Conservation (phyloP, 2,797 vertebrate genomes). For the Parotocinclus haroldoi region DNA sequence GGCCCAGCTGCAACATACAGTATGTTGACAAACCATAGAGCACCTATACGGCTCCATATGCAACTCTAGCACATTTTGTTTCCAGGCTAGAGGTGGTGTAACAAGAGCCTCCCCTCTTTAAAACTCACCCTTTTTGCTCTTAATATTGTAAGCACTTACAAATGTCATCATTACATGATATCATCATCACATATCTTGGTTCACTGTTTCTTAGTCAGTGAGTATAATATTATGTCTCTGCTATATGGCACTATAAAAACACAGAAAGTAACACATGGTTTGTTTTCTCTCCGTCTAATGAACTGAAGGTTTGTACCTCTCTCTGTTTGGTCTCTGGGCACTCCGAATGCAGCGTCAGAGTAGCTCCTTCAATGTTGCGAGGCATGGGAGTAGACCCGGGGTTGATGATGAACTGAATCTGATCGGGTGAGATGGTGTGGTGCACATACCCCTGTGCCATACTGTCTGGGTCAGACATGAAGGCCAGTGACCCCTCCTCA, state of each 20-base stretch:
- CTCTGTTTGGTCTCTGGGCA: slow-evolving; percentile 95
- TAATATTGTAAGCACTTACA: too few relatives aligned
- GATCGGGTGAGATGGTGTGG: slow-evolving; percentile 96
- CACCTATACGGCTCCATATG: too few relatives aligned
- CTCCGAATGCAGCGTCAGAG: slow-evolving; percentile 93
- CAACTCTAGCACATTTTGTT: too few relatives aligned
- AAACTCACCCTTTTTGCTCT: too few relatives aligned
- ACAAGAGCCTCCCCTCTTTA: too few relatives aligned
- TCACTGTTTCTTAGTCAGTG: too few relatives aligned
- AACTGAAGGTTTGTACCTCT: slow-evolving; percentile 75
- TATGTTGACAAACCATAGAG: too few relatives aligned
- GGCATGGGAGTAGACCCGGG: slow-evolving; percentile 98
- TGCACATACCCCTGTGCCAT: slow-evolving; percentile 98
- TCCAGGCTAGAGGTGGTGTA: too few relatives aligned
- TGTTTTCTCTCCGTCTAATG: background rate
- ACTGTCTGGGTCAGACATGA: slow-evolving; percentile 87
- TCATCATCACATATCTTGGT: too few relatives aligned
- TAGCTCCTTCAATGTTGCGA: slow-evolving; percentile 96
- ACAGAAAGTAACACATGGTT: background rate
- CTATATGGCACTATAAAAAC: background rate
- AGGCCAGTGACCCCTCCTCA: slow-evolving; percentile 83
- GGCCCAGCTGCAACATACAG: too few relatives aligned
- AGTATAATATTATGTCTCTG: too few relatives aligned
- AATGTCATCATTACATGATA: too few relatives aligned
- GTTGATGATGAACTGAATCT: slow-evolving; percentile 97